A percentile compares a stretch with the other conserved stretches of the same genome.
These are phyloP conservation scores for Meiosimyza decipiens DNA, from an alignment of 2,888 invertebrate genomes.

Conservation along the genomic window DNA sequence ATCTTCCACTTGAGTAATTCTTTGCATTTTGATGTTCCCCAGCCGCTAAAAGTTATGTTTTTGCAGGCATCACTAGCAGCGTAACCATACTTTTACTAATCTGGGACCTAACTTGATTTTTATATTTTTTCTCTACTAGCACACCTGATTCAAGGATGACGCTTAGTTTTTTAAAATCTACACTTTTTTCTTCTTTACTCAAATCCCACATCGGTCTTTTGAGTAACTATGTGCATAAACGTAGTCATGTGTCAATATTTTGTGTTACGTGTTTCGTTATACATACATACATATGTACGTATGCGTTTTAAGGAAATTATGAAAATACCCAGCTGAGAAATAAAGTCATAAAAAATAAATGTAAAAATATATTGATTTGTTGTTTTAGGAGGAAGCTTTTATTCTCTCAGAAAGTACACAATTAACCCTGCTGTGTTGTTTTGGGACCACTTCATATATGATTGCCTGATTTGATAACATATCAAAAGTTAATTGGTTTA, in stretches of 20 bases:
- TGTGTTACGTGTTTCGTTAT: neutral
- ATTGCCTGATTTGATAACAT: too few relatives aligned
- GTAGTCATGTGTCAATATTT: constrained; percentile 31
- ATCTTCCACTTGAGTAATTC: neutral
- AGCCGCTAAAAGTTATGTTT: neutral
- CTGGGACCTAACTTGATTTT: neutral
- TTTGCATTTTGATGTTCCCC: too few relatives aligned
- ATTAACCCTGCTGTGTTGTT: too few relatives aligned
- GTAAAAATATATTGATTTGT: too few relatives aligned
- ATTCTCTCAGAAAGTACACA: too few relatives aligned
- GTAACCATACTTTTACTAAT: neutral
- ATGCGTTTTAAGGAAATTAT: neutral
- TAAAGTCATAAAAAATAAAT: too few relatives aligned
- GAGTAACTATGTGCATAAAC: constrained; percentile 7
- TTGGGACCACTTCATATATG: too few relatives aligned
- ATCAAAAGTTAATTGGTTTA: too few relatives aligned
- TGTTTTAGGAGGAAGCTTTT: too few relatives aligned
- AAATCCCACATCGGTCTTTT: constrained; percentile 9
- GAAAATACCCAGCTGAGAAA: too few relatives aligned
- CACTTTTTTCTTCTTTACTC: too few relatives aligned
- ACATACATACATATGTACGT: neutral
- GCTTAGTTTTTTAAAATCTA: neutral
- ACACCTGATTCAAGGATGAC: neutral
- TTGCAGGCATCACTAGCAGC: neutral
- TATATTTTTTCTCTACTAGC: neutral